phyloP scores from a whole-genome alignment of 2,113 vertebrate genomes.

The Neolamprologus toae region DNA sequence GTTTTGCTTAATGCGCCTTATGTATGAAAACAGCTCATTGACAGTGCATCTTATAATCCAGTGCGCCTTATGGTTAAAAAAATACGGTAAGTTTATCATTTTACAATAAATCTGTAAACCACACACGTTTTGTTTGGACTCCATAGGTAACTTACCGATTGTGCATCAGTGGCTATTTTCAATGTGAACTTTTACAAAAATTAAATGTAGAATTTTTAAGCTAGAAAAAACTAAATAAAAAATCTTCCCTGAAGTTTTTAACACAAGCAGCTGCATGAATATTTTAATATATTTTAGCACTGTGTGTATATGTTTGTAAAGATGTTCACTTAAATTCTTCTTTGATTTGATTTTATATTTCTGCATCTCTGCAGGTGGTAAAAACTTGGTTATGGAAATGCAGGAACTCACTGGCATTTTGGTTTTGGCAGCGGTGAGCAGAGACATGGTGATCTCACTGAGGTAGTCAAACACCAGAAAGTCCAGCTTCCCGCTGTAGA shows the following conservation, averaged over 20 bases:
- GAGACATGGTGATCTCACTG: constrained; percentile 86
- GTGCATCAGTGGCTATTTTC: not conserved
- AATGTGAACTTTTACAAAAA: not conserved
- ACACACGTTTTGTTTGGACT: not conserved
- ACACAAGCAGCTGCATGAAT: not conserved
- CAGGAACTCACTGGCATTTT: constrained; percentile 72
- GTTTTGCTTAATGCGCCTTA: rapidly evolving
- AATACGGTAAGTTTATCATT: not conserved
- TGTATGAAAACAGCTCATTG: rapidly evolving
- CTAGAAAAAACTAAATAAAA: rapidly evolving
- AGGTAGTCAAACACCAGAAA: constrained; percentile 87
- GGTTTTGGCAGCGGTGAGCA: constrained; percentile 75
- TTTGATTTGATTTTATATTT: rapidly evolving
- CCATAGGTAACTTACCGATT: rapidly evolving
- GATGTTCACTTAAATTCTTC: not conserved
- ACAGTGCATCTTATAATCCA: not conserved
- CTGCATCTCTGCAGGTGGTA: not conserved
- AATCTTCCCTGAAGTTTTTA: not conserved
- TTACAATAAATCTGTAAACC: rapidly evolving
- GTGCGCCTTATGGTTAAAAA: rapidly evolving
- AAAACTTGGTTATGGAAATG: not conserved
- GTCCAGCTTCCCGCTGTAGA: constrained; percentile 77
- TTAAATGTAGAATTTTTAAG: not conserved
- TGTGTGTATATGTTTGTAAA: not conserved
- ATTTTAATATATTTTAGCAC: not conserved